Evolutionary conservation across 2,113 vertebrate genomes (phyloP), one percentile per base, ranked within the genome.

Genomic region (Rhea americana): DNA sequence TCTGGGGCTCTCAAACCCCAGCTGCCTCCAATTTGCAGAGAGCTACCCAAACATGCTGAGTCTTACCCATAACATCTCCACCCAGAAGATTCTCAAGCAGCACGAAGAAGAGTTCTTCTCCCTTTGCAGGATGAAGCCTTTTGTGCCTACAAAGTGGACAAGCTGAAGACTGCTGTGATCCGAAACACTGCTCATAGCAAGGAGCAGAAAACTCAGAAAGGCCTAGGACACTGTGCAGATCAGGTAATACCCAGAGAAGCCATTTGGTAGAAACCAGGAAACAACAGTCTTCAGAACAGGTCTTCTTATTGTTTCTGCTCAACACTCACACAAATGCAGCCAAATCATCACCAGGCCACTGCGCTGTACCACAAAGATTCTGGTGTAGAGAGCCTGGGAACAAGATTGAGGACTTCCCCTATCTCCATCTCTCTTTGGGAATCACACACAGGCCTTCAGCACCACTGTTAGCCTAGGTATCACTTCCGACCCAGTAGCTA

Each of bases 231-330:
- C 13, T 8, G 2, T 4, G 39, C 41, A 66, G 56, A 37, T 0
- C 4, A 22, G 14, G 35, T 3, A 37, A 68, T 19, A 39, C 14
- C 26, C 39, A 51, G 56, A 71, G 43, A 59, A 70, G 72, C 21
- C 0, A 0, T 28, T 37, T 1, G 51, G 81, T 25, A 87, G 56
- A 90, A 90, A n/a, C 35, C 73, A 87, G 55, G 18, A 83, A 85
- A 55, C 30, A 41, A 51, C 58, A 87, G 37, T 17, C 18, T 55
- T 59, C 68, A 35, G 12, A 3, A 13, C 22, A 19, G 4, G 4
- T 37, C 18, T 86, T 48, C 39, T 19, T 0, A 4, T 35, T 3
- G 4, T n/a, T 72, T 67, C 58, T 73, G 26, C 2, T 0, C 0
- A 0, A 28, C 45, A 80, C 48, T 65, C n/a, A 17, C 48, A 30